Percentiles rank a stretch among this genome's conserved stretches.
phyloP scores from a whole-genome alignment of 2,797 vertebrate genomes.

The Vultur gryphus region DNA sequence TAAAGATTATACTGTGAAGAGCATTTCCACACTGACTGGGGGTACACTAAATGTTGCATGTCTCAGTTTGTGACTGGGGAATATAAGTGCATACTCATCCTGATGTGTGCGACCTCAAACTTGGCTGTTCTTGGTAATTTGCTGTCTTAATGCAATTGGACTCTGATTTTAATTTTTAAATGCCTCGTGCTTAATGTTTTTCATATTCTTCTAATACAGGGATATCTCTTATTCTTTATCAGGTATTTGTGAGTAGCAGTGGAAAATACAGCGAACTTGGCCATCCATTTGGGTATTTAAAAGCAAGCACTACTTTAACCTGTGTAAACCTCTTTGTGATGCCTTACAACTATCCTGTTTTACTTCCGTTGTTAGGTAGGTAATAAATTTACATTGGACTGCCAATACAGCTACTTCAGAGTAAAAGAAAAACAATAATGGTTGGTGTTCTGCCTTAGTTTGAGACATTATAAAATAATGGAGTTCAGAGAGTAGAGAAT shows the following conservation, averaged over 20 bases:
- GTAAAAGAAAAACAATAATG: background rate
- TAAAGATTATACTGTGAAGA: background rate
- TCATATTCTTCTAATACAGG: background rate
- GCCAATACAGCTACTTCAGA: constrained; percentile 26
- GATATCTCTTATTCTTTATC: constrained; percentile 28
- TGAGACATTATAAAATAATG: constrained; percentile 59
- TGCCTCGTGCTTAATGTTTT: background rate
- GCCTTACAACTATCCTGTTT: constrained; percentile 97
- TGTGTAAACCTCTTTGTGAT: constrained; percentile 99
- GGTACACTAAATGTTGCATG: background rate
- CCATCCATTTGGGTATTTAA: constrained; percentile 95
- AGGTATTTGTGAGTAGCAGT: constrained; percentile 96
- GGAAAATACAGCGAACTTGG: constrained; percentile 91
- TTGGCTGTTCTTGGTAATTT: background rate
- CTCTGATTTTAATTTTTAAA: background rate
- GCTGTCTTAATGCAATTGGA: background rate
- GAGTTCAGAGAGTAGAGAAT: constrained; percentile 59
- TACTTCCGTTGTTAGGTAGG: constrained; percentile 94
- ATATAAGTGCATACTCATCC: background rate
- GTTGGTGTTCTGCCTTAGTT: constrained; percentile 54
- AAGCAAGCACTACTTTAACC: constrained; percentile 95
- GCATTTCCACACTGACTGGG: background rate
- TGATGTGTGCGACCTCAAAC: background rate
- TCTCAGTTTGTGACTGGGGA: background rate
- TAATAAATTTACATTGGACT: background rate